A percentile compares a stretch with the other conserved stretches of the same genome.
These are phyloP conservation scores for Myrmophylax atrothorax DNA, from an alignment of 2,113 vertebrate genomes.

Conservation along the genomic window DNA sequence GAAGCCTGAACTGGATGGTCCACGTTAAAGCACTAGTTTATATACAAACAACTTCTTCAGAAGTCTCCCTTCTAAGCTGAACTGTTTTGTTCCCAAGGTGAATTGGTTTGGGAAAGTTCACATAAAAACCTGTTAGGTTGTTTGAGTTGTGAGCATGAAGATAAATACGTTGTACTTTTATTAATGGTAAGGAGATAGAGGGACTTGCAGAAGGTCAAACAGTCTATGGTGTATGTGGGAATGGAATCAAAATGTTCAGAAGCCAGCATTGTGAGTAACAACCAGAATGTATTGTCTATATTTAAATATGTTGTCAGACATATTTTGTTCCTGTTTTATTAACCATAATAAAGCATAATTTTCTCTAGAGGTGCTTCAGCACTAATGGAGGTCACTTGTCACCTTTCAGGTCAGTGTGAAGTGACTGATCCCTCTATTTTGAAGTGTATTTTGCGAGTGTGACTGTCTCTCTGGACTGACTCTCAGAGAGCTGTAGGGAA, in stretches of 20 bases:
- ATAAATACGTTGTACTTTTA: constrained; percentile 29
- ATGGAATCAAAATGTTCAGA: not conserved
- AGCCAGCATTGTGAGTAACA: not conserved
- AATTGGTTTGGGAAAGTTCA: constrained; percentile 35
- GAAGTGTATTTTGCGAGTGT: not conserved
- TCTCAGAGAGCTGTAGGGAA: not conserved
- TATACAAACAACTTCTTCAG: not conserved
- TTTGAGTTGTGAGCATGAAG: constrained; percentile 24
- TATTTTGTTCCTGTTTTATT: constrained; percentile 35
- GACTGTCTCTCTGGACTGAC: not conserved
- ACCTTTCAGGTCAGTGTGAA: not conserved
- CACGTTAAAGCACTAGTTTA: not conserved
- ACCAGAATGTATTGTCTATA: not conserved
- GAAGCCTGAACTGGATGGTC: not conserved
- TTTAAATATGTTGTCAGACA: not conserved
- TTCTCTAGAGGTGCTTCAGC: not conserved
- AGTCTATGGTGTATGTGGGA: not conserved
- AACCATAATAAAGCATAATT: constrained; percentile 11
- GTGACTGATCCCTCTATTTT: not conserved
- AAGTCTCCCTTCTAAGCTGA: not conserved
- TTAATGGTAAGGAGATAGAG: not conserved
- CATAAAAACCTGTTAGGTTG: constrained; percentile 26
- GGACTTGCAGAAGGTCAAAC: not conserved
- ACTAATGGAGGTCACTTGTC: not conserved
- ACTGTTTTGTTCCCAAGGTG: constrained; percentile 36